Evolutionary conservation across 2,797 vertebrate species (phyloP).

Genomic region (Acipenser ruthenus): DNA sequence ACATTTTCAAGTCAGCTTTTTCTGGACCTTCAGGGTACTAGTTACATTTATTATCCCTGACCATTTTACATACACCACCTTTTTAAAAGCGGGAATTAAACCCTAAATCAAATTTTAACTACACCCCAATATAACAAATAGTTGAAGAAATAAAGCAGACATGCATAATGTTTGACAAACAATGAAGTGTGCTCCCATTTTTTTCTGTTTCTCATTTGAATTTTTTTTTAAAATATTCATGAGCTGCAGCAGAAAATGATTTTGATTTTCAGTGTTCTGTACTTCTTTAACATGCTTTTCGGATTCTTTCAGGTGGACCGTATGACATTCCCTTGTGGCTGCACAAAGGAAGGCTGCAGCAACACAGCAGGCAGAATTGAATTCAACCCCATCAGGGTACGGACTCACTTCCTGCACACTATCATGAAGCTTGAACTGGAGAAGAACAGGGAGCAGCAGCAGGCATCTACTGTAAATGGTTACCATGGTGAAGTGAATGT

Average conservation of each 20-base stretch:
- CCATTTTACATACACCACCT: too few species aligned
- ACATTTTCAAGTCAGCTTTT: too few species aligned
- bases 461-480: constrained; percentile 65
- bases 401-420: constrained; percentile 98
- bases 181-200: too few species aligned
- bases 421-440: constrained; percentile 98
- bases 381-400: constrained; percentile 96
- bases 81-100: too few species aligned
- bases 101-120: too few species aligned
- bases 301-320: constrained; percentile 79
- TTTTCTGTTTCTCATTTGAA: too few species aligned
- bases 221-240: background rate
- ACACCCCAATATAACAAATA: too few species aligned
- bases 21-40: too few species aligned
- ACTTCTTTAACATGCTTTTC: background rate
- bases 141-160: too few species aligned
- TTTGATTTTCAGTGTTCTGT: background rate
- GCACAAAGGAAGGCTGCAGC: constrained; percentile 96
- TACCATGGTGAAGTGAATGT: constrained; percentile 66
- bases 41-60: too few species aligned
- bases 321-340: constrained; percentile 97
- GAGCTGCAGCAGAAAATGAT: background rate
- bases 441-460: constrained; percentile 87
- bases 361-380: constrained; percentile 93
- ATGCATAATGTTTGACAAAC: too few species aligned